phyloP scores from a whole-genome alignment of 2,797 vertebrate species.

The Corythornis leucogaster region DNA sequence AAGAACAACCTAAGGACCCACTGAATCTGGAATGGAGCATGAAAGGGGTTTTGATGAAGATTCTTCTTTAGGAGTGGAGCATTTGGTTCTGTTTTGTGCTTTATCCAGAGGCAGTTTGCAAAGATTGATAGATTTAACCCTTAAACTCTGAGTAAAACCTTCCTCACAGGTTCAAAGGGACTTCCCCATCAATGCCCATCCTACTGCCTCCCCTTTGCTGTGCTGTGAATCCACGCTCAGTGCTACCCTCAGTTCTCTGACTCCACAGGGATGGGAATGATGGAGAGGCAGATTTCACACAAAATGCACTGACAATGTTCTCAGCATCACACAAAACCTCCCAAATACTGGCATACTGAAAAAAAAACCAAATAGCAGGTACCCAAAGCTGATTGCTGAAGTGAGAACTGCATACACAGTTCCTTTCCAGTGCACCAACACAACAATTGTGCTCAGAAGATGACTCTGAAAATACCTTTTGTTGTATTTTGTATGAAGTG shows the following conservation, averaged over 20 bases:
- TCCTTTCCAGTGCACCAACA: background rate
- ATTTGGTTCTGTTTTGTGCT: background rate
- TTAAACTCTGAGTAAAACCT: background rate
- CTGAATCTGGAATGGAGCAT: background rate
- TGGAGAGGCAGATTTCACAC: background rate
- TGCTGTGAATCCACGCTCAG: background rate
- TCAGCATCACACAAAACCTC: background rate
- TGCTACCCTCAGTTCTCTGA: background rate
- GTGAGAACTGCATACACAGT: background rate
- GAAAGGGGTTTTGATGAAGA: background rate
- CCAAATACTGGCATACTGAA: background rate
- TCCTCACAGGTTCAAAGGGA: background rate
- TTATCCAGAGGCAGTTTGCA: background rate
- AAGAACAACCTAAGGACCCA: background rate
- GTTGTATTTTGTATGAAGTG: background rate
- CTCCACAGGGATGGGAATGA: background rate
- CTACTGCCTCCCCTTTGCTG: background rate
- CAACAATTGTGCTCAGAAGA: constrained; percentile 19
- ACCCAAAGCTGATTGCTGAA: background rate
- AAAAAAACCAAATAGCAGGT: background rate
- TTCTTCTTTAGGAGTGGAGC: background rate
- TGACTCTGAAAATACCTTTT: constrained; percentile 35
- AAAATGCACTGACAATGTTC: background rate
- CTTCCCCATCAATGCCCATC: background rate
- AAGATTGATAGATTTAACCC: background rate